Conservation (phyloP, 2,113 vertebrate genomes). For the Eretmochelys imbricata region DNA sequence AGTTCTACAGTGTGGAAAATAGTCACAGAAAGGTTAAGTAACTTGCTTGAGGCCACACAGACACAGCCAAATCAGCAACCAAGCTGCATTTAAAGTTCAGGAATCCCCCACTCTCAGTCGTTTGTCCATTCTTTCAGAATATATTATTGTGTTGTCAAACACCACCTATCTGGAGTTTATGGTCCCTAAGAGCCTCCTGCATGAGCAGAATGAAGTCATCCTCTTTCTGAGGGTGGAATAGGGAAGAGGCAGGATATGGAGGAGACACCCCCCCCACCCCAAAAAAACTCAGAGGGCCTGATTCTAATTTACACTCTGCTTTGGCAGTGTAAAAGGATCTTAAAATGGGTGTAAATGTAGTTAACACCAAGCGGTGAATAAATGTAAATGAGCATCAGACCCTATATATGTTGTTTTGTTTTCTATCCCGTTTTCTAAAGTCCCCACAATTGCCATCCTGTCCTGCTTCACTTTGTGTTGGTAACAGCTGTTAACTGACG, state of each 20-base stretch:
- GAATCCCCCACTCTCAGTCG: not conserved
- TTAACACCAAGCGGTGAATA: slow-evolving; percentile 1
- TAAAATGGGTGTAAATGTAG: accelerated
- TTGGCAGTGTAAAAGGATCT: not conserved
- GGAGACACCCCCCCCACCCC: not conserved
- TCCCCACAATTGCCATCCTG: not conserved
- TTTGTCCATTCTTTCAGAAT: not conserved
- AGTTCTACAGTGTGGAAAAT: not conserved
- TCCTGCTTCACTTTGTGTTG: not conserved
- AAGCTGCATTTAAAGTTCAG: not conserved
- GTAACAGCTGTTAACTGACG: not conserved
- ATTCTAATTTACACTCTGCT: not conserved
- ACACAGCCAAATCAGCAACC: not conserved
- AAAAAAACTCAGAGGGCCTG: accelerated
- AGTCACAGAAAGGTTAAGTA: not conserved
- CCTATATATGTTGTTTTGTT: not conserved
- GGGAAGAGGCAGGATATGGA: not conserved
- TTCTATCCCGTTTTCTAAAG: not conserved
- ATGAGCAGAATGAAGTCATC: not conserved
- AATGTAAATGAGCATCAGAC: not conserved
- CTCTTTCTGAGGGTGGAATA: not conserved
- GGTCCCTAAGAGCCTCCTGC: not conserved
- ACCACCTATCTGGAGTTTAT: not conserved
- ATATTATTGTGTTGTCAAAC: not conserved
- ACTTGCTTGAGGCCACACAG: not conserved